Base-by-base conservation (phyloP, 2,113 vertebrate genomes). In the Nothocercus nigrocapillus region DNA sequence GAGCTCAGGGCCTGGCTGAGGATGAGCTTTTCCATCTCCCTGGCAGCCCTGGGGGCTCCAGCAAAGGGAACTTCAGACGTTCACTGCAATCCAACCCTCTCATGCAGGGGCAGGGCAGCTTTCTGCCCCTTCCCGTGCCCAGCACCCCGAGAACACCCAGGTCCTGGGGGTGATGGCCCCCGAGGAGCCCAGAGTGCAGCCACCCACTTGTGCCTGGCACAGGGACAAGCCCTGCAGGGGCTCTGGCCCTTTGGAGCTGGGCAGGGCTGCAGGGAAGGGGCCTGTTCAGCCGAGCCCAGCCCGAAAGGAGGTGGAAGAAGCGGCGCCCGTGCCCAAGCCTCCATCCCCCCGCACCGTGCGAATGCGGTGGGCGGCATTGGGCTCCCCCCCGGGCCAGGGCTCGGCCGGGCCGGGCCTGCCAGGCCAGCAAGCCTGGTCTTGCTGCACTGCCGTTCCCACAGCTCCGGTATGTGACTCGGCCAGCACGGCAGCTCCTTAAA, bases 401-500 rank as follows among this genome's bases (percentile, higher is more conserved):
- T 96, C 61, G 92, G 96, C 93, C 66, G 95, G 96, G 93, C 92
- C 8, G 49, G 87, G 91, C 47, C 89, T 28, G 21, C 32, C 47
- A 47, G 84, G 94, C 78, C 79, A 78, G 93, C 98, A 97, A 97
- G 98, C 96, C 97, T 81, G 86, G 96, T 97, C 98, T 97, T 36
- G 97, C 95, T 62, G 56, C 88, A 7, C 3, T 21, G 85, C 94
- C 76, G 93, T 97, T 98, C 98, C 97, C 98, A 98, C 96, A 96
- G 90, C 82, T 89, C 85, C 95, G 96, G 89, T 94, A 98, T 97
- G 98, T 54, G 3, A 91, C 91, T 68, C 27, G 95, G 91, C 98
- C 90, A 95, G 97, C 92, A 93, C n/a, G 4, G 92, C 97, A 88
- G 94, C 97, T 94, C 96, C 93, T 96, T 92, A 96, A 97, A 95